Conservation (phyloP, 2,888 invertebrate genomes). For the Phortica magna region DNA sequence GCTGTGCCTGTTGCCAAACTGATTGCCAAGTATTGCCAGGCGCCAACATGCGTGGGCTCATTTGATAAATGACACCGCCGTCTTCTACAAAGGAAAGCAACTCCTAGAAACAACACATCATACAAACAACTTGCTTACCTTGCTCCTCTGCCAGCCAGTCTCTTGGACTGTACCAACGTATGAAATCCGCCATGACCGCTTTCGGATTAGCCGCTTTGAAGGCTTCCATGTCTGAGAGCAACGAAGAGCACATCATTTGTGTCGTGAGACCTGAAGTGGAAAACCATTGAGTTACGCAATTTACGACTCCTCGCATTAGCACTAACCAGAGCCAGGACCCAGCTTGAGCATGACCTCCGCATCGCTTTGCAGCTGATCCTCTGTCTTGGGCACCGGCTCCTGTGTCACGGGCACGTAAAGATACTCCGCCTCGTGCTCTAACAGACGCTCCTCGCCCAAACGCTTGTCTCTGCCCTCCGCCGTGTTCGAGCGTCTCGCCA, state of each 20-base stretch:
- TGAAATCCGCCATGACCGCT: conserved; percentile 94
- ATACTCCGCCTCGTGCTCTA: conserved; percentile 84
- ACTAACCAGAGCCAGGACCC: conserved; percentile 85
- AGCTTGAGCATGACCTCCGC: conserved; percentile 92
- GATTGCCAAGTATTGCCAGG: conserved; percentile 95
- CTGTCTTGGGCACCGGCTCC: conserved; percentile 97
- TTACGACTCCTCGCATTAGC: neutral
- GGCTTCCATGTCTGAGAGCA: conserved; percentile 98
- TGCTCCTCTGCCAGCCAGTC: conserved; percentile 88
- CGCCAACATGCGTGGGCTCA: conserved; percentile 93
- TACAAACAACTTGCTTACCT: conserved; percentile 59
- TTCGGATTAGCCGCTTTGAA: conserved; percentile 99
- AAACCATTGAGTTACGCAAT: neutral
- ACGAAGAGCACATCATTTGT: conserved; percentile 94
- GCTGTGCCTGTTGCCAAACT: conserved; percentile 92
- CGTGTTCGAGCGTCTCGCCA: conserved; percentile 61
- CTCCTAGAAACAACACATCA: neutral
- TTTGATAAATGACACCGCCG: conserved; percentile 80
- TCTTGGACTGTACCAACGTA: conserved; percentile 98
- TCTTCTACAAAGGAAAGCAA: conserved; percentile 48
- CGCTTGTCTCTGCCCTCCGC: conserved; percentile 86
- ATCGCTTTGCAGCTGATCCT: conserved; percentile 96
- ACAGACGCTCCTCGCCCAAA: conserved; percentile 83
- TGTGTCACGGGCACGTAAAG: conserved; percentile 91
- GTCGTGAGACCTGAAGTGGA: conserved; percentile 84